A percentile compares a stretch with the other conserved stretches of the same genome.
These are phyloP conservation scores for Caenorhabditis remanei DNA, from an alignment of 1,140 invertebrate genomes.

Conservation along the genomic window DNA sequence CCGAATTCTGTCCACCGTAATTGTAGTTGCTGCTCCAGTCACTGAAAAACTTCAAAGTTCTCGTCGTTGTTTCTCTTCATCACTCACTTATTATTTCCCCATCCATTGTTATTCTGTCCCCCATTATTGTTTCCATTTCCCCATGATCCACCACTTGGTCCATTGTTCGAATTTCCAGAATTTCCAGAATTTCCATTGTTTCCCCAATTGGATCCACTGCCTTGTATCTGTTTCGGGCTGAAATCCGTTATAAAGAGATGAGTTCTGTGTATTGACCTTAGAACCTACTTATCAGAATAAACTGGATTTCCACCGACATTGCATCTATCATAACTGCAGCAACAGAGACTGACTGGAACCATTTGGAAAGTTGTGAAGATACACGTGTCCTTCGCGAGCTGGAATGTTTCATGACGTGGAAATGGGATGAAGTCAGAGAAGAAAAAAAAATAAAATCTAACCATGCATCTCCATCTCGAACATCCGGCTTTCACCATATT, in stretches of 20 bases:
- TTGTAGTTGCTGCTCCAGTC: slow-evolving; percentile 46
- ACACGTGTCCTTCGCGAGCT: slow-evolving; percentile 58
- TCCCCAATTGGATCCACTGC: slow-evolving; percentile 22
- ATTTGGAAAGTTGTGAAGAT: slow-evolving; percentile 58
- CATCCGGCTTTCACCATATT: slow-evolving; percentile 62
- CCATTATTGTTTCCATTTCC: slow-evolving; percentile 12
- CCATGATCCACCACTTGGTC: slow-evolving; percentile 41
- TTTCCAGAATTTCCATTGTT: not conserved
- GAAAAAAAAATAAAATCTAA: not conserved
- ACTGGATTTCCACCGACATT: slow-evolving; percentile 60
- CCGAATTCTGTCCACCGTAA: slow-evolving; percentile 14
- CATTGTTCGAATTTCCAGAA: not conserved
- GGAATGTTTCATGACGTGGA: too few relatives aligned
- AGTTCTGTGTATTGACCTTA: not conserved
- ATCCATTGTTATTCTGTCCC: slow-evolving; percentile 43
- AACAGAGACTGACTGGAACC: slow-evolving; percentile 59
- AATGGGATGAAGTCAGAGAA: too few relatives aligned
- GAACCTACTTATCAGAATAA: slow-evolving; percentile 24
- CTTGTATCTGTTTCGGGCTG: slow-evolving; percentile 27
- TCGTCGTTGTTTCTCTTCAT: not conserved
- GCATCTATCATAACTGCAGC: slow-evolving; percentile 61
- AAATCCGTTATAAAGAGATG: not conserved
- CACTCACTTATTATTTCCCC: slow-evolving; percentile 45
- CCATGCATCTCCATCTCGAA: slow-evolving; percentile 61
- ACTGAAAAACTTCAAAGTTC: not conserved